Evolutionary conservation across 1,140 invertebrate species (phyloP).

Genomic region (Calephelis nemesis): DNA sequence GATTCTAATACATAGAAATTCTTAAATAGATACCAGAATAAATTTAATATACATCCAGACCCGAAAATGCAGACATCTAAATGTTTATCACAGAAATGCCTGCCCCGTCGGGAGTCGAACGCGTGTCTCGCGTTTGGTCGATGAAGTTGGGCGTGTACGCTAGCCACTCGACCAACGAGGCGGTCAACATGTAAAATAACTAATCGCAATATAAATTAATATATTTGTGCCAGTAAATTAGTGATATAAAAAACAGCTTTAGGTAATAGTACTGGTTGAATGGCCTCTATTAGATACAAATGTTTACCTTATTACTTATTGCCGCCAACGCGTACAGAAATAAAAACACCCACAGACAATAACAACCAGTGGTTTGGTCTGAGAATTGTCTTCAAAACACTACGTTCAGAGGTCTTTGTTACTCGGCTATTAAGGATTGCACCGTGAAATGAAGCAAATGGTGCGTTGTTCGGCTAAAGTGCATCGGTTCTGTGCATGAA

Average conservation of each 20-base stretch:
- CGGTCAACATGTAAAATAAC: too few species aligned
- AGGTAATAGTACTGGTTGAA: conserved; percentile 40
- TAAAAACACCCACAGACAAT: conserved; percentile 60
- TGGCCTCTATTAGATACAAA: conserved; percentile 58
- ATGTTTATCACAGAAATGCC: too few species aligned
- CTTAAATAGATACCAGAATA: too few species aligned
- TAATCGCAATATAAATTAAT: background rate
- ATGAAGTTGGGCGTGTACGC: too few species aligned
- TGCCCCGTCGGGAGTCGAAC: too few species aligned
- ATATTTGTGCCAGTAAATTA: background rate
- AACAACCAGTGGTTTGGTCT: conserved; percentile 37
- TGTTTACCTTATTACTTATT: conserved; percentile 72
- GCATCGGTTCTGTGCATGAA: conserved; percentile 40
- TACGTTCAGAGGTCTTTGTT: conserved; percentile 32
- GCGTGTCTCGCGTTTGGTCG: too few species aligned
- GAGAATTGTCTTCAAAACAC: conserved; percentile 35
- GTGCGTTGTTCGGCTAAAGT: conserved; percentile 34
- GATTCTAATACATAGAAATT: too few species aligned
- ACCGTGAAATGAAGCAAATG: conserved; percentile 42
- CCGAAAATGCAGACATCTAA: too few species aligned
- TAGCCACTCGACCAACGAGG: too few species aligned
- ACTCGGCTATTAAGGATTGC: conserved; percentile 32
- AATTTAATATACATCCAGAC: too few species aligned
- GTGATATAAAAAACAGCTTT: conserved; percentile 16
- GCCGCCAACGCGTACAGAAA: conserved; percentile 59